A percentile compares a stretch with the other conserved stretches of the same genome.
These are phyloP conservation scores for Neoaliturus tenellus DNA, from an alignment of 2,888 invertebrate genomes.

Conservation along the genomic window DNA sequence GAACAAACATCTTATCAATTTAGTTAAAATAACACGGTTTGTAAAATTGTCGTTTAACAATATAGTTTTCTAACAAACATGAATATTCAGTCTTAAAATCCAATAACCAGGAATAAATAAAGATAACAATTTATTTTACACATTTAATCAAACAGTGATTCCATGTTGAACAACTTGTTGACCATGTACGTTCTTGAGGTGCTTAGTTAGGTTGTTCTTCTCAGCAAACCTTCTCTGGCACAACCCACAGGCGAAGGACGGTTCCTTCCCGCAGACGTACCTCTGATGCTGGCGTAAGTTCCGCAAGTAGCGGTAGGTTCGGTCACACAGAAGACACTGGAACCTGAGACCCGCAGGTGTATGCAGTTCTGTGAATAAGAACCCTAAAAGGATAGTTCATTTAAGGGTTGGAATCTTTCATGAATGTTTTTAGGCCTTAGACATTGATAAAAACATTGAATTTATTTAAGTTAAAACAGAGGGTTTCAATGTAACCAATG, in stretches of 20 bases:
- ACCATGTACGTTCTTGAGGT: slow-evolving; percentile 14
- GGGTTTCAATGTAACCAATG: no score
- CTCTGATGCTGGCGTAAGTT: slow-evolving; percentile 58
- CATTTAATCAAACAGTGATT: neutral
- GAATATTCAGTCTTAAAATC: no score
- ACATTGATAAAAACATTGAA: no score
- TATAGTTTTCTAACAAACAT: no score
- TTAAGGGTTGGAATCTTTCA: no score
- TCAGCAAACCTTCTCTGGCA: slow-evolving; percentile 70
- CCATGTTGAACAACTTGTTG: neutral
- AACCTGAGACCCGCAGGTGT: neutral
- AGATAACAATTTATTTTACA: neutral
- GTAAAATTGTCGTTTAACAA: no score
- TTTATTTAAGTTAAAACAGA: no score
- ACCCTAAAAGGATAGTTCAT: neutral
- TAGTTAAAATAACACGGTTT: no score
- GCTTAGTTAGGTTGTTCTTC: slow-evolving; percentile 63
- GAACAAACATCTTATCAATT: no score
- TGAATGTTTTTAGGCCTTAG: no score
- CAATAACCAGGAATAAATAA: no score
- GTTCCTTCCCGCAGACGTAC: slow-evolving; percentile 71
- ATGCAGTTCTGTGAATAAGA: neutral
- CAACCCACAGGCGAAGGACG: slow-evolving; percentile 72
- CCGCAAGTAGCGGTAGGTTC: slow-evolving; percentile 65
- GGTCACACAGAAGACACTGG: slow-evolving; percentile 62